Evolutionary conservation across 2,797 vertebrate species (phyloP), one percentile per base, ranked within the genome.

Genomic region (Notoglanidium macrostoma): DNA sequence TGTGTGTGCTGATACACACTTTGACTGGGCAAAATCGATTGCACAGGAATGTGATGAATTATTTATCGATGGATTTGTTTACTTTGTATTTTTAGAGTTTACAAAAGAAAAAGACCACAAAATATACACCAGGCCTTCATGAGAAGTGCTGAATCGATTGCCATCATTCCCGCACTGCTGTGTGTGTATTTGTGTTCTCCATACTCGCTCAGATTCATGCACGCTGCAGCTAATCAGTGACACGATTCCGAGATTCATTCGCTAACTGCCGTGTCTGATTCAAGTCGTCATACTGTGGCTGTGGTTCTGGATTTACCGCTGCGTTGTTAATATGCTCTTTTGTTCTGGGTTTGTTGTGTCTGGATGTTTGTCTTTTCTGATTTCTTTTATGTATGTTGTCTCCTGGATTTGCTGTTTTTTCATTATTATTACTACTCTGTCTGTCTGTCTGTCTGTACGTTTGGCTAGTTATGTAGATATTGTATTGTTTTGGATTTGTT

Each of bases 11-110:
- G 46, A 77, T 49, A 73, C 44, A 49, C 72, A 73, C 74, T 29
- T 77, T 5, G 49, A 54, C 49, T 17, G 70, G 54, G 54, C 19
- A 23, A 57, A 79, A 79, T 23, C 54, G 3, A 79, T 57, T 79
- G 51, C 29, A 57, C 29, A 78, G 17, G 54, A 57, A 57, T 40
- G 29, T 32, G 17, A 57, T 79, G 29, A 79, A 35, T 79, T 57
- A 57, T 57, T 79, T 40, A 79, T 79, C 23, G 76, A 79, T 21
- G 32, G 29, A 57, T 57, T 32, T 35, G 76, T 55, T 78, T 78
- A 21, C 15, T 78, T 57, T 77, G 51, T 32, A n/a, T 77, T 77
- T 32, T 54, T 77, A 1, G 15, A 21, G 51, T 57, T 78, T 55
- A 55, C 46, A 29, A 54, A 51, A 54, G 46, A 51, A 76, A 54